These are phyloP conservation scores for human (Homo sapiens) DNA, from an alignment of 2,113 vertebrate genomes.

Conservation along the genomic window DNA sequence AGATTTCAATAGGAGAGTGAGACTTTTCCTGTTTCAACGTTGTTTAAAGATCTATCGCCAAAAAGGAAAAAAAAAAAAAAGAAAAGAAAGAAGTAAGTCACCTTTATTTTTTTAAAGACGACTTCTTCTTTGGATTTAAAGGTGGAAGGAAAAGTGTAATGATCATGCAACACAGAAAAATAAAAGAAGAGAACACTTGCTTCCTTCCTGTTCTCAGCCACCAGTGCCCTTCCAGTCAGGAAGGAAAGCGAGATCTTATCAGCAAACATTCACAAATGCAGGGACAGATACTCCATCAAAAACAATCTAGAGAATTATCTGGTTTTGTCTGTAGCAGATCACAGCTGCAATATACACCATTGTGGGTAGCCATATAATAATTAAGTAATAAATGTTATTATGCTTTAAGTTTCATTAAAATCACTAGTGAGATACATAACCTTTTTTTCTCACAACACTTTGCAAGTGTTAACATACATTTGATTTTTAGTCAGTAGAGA, in stretches of 20 bases:
- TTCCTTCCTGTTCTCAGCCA: neutral
- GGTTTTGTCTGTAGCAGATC: neutral
- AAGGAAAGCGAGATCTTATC: neutral
- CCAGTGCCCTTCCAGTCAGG: neutral
- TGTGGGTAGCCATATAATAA: neutral
- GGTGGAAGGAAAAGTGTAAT: neutral
- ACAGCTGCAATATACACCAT: neutral
- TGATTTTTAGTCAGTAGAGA: neutral
- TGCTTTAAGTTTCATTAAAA: neutral
- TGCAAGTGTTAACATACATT: neutral
- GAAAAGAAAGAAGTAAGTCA: no score
- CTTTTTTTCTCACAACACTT: neutral
- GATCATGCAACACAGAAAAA: neutral
- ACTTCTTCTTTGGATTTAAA: neutral
- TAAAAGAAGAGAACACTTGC: fast-evolving
- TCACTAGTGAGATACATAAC: neutral
- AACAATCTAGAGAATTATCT: neutral
- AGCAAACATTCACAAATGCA: neutral
- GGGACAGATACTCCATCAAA: neutral
- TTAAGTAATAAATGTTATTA: neutral
- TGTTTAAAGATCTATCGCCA: neutral
- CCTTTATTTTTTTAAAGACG: neutral
- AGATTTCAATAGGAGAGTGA: neutral
- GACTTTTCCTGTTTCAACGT: conserved; percentile 34
- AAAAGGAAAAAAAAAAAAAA: neutral